Evolutionary conservation across 2,797 vertebrate species (phyloP), one percentile per base, ranked within the genome.

Genomic region (Onychomys torridus): DNA sequence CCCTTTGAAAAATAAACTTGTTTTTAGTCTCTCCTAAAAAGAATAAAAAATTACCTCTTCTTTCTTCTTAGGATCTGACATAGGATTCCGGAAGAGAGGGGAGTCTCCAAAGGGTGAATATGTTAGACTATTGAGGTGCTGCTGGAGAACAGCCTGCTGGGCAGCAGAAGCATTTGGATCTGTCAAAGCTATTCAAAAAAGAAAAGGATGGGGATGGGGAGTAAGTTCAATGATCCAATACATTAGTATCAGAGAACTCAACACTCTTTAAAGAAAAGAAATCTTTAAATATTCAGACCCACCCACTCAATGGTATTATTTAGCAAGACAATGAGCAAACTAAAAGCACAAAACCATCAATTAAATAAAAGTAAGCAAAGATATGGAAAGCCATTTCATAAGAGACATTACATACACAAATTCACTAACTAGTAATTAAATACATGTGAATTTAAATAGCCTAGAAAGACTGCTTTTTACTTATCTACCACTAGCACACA

Each of bases 41-140:
- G n/a, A 73, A n/a, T 6, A 63, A 77, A 52, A 63, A 81, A 65
- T 98, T 91, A 99, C 99, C 99, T 99, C 99, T 93, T 99, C 99
- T 27, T 99, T 99, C 98, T 99, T 99, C 98, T 99, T 99, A 0
- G 99, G 99, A 97, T 99, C 99, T 1, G 99, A 99, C 97, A 99
- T 99, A 3, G 99, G 99, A 98, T 99, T 99, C 76, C 99, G 99
- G 98, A 99, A 99, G 13, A 99, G 99, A 0, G 99, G 99, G 0
- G 99, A 99, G 96, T 99, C 99, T 94, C 99, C 99, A 11, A 99
- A 99, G 0, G 99, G 99, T 0, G 99, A 99, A 87, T 99, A 99
- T 0, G 99, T 99, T 97, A 99, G 96, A 61, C 99, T 99, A 3
- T 98, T 99, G 97, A 99, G 99, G 93, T 99, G 99, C 98, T 99